Base-by-base conservation (phyloP, 2,888 invertebrate species). In the Drosophila acutilabella region DNA sequence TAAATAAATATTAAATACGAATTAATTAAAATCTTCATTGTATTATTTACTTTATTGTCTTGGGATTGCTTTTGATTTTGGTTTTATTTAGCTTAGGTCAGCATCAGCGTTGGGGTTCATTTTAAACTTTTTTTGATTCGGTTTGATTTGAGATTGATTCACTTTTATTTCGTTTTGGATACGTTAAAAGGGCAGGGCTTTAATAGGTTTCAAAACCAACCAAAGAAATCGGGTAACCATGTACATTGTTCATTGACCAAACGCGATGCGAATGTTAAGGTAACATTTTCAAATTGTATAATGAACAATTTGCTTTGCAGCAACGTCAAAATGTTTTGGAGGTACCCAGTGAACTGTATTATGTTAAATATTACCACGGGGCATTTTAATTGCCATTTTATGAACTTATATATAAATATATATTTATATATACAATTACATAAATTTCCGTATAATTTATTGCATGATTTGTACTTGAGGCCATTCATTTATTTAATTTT, bases 1-100 rank as follows among this genome's bases (percentile, higher is more conserved):
- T 66, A 68, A 76, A 70, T 67, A 67, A 71, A 66, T 61, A 76
- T 81, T 60, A 79, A 84, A 62, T 77, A 64, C 76, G 81, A 70
- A 77, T 79, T 74, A 60, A 68, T 81, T 76, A 69, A 78, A 75
- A 66, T 64, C 62, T 78, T 64, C 71, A 59, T 71, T 60, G 56
- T 58, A 16, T 58, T 45, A 62, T 50, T 42, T 41, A 5, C 42
- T 11, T 3, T 47, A 8, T 45, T 52, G 30, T 13, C 58, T 18
- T 36, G 33, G 18, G 6, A 18, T 50, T 56, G 58, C 8, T 18
- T 26, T 47, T 60, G 41, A 41, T 52, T 56, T 70, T 71, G 42
- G 71, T 14, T 71, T 64, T n/a, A 58, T 36, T 58, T 57, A 3
- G 41, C 1, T 57, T 50, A 7, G 30, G 20, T 50, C 26, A 11